These are phyloP conservation scores for Monoplex corrugatus DNA, from an alignment of 2,888 invertebrate species.

Conservation along the genomic window DNA sequence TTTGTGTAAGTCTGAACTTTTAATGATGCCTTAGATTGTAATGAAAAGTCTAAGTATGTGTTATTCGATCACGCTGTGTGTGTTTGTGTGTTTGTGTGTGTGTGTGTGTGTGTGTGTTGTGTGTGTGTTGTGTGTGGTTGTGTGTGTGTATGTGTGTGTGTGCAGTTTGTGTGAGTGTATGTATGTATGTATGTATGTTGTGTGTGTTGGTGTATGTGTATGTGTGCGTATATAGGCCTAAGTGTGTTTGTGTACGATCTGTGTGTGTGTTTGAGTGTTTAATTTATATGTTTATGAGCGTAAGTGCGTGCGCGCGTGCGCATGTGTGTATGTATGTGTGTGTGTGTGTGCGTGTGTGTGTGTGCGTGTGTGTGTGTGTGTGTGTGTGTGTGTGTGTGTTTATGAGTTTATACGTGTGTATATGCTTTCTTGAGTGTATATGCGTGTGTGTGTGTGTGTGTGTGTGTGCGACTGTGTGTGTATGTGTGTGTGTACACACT, in stretches of 20 bases:
- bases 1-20: no score
- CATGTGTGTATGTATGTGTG: constrained; percentile 11
- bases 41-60: no score
- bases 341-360: not conserved
- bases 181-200: no score
- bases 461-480: no score
- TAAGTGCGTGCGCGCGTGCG: not conserved
- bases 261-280: not conserved
- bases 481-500: no score
- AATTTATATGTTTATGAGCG: not conserved
- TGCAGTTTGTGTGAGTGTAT: not conserved
- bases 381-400: not conserved
- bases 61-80: no score
- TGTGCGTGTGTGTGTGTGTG: not conserved
- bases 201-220: not conserved
- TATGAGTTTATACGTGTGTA: no score
- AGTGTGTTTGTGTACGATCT: not conserved
- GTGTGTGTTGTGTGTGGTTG: not conserved
- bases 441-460: no score
- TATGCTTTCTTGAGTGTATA: no score
- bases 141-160: not conserved
- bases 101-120: not conserved
- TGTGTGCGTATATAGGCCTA: not conserved
- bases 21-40: no score
- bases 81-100: not conserved